Base-by-base conservation (phyloP, 1,140 invertebrate species). In the Drosophila lini region DNA sequence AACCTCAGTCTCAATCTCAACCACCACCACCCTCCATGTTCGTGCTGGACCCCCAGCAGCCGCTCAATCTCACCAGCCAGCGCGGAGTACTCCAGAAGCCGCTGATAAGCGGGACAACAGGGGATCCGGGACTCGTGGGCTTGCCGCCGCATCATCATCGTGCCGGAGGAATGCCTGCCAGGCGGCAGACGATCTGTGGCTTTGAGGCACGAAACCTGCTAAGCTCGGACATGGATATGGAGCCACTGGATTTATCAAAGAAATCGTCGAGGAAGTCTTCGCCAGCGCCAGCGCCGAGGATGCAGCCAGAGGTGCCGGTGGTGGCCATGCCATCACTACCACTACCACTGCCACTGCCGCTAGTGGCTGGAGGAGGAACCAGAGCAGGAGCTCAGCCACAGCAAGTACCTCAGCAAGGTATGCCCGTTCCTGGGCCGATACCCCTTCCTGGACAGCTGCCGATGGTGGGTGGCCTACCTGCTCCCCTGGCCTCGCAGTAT, bases 131-230 rank as follows among this genome's bases (percentile, higher is more conserved):
- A 22, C 8, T 63, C 25, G 34, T 57, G 3, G 74, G 55, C 34
- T 11, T 38, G 28, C 73, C 19, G 34, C 8, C 52, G 52, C 52
- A 55, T 38, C 52, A 22, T 9, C 52, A 55, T 25, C 74, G 84
- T 2, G 11, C 44, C 4, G 25, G 74, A 2, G 67, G 68, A 34
- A 59, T 90, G 55, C 90, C 90, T 1, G 70, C 79, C 7, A 69
- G 90, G 45, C 36, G 90, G 55, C 90, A 91, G 74, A 91, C 90
- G 3, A 91, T 91, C 19, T 89, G 90, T 31, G 90, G 90, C n/a
- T 91, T 91, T 31, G 90, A 91, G 65, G 83, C 79, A 5, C 59
- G 90, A 8, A 89, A 91, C 50, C 41, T 91, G 25, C 22, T 80
- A 2, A 3, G 9, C 28, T 11, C 81, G 44, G 86, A 91, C 3